phyloP scores from a whole-genome alignment of 1,140 invertebrate genomes.

The Aphelenchoides fujianensis region DNA sequence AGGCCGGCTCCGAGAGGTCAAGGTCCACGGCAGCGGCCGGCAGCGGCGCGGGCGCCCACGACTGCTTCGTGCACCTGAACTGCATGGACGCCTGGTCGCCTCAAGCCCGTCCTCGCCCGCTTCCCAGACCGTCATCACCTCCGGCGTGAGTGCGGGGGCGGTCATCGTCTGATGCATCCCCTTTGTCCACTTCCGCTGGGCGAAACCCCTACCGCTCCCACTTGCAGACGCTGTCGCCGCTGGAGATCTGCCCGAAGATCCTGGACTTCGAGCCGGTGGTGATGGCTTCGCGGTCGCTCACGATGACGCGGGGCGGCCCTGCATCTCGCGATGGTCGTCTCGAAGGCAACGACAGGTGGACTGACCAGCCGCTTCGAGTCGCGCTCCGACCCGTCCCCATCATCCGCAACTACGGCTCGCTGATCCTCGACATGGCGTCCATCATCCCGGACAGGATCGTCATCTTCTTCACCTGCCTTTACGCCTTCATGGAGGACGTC shows the following conservation, averaged over 20 bases:
- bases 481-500: slow-evolving; percentile 92
- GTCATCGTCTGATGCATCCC: not conserved
- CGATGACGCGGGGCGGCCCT: slow-evolving; percentile 89
- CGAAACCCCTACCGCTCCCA: not conserved
- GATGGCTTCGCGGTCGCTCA: slow-evolving; percentile 97
- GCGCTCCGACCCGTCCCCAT: slow-evolving; percentile 88
- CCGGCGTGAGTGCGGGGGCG: slow-evolving; percentile 72
- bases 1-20: slow-evolving; percentile 77
- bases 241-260: slow-evolving; percentile 99
- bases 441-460: slow-evolving; percentile 90
- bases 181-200: not conserved
- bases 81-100: slow-evolving; percentile 96
- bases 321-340: slow-evolving; percentile 89
- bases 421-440: slow-evolving; percentile 84
- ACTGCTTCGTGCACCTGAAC: slow-evolving; percentile 83
- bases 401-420: slow-evolving; percentile 94
- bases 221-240: slow-evolving; percentile 80
- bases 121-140: slow-evolving; percentile 97
- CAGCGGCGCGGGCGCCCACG: slow-evolving; percentile 90
- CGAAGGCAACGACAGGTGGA: slow-evolving; percentile 69
- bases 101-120: slow-evolving; percentile 91
- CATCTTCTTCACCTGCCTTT: slow-evolving; percentile 92
- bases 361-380: slow-evolving; percentile 95
- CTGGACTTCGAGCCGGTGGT: slow-evolving; percentile 93
- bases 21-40: slow-evolving; percentile 95